Evolutionary conservation across 2,113 vertebrate species (phyloP).

Genomic region (Spizaetus ornatus): DNA sequence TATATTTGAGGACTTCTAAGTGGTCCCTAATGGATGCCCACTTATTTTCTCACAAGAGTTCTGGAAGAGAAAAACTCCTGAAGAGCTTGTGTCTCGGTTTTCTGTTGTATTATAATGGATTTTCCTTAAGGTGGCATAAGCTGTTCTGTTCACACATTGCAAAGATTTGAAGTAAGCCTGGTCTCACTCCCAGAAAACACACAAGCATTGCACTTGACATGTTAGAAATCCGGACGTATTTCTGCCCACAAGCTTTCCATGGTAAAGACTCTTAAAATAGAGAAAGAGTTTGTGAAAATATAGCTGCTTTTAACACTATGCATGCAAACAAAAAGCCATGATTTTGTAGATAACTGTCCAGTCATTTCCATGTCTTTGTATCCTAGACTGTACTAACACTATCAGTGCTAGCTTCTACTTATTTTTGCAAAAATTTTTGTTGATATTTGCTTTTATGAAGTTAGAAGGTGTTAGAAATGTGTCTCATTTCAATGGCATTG

Average conservation of each 20-base stretch:
- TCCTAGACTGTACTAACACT: not conserved
- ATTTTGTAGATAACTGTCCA: not conserved
- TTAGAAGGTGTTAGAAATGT: not conserved
- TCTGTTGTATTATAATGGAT: not conserved
- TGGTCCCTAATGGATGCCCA: not conserved
- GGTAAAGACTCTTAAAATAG: not conserved
- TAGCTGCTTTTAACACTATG: not conserved
- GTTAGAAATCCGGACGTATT: not conserved
- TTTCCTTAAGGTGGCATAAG: not conserved
- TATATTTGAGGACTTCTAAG: not conserved
- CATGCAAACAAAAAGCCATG: not conserved
- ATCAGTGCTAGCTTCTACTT: not conserved
- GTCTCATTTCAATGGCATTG: not conserved
- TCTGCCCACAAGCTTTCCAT: not conserved
- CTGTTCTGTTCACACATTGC: not conserved
- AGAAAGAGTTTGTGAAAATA: not conserved
- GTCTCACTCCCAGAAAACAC: not conserved
- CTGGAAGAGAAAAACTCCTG: not conserved
- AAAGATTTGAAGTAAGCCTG: not conserved
- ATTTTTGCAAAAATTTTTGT: not conserved
- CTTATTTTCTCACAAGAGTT: not conserved
- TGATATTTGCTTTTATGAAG: not conserved
- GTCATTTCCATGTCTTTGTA: not conserved
- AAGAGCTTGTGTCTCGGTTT: not conserved
- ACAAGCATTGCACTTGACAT: not conserved